Evolutionary conservation across 2,888 invertebrate species (phyloP).

Genomic region (Nineta flava): DNA sequence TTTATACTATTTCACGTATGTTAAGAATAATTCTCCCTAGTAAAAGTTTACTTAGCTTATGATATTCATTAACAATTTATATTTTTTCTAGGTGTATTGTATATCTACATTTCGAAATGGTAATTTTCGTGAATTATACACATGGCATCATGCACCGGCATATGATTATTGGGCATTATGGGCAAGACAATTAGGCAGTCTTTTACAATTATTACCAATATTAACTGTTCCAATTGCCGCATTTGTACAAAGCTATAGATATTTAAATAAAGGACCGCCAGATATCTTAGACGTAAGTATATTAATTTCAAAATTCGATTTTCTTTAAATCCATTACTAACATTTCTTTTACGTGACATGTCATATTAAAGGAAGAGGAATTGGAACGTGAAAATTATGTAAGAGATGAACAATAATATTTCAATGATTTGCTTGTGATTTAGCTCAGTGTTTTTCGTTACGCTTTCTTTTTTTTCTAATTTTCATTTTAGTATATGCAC

Average conservation of each 20-base stretch:
- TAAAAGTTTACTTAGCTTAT: too few relatives aligned
- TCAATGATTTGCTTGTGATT: neutral
- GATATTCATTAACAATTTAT: too few relatives aligned
- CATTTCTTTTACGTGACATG: neutral
- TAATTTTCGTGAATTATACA: constrained; percentile 48
- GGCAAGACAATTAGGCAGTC: constrained; percentile 61
- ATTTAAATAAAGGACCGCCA: constrained; percentile 66
- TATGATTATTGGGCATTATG: constrained; percentile 67
- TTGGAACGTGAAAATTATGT: constrained; percentile 5
- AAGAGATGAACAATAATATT: neutral
- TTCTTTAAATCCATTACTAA: neutral
- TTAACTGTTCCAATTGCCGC: constrained; percentile 57
- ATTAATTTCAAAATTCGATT: neutral
- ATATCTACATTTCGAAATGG: constrained; percentile 56
- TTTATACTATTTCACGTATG: too few relatives aligned
- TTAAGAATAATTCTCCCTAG: too few relatives aligned
- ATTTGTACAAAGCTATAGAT: constrained; percentile 56
- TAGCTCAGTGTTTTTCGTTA: neutral
- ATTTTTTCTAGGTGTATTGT: constrained; percentile 36
- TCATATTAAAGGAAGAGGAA: constrained; percentile 3
- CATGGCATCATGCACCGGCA: constrained; percentile 39
- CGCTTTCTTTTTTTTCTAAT: neutral
- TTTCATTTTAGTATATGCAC: neutral
- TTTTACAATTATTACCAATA: constrained; percentile 60
- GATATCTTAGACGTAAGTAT: constrained; percentile 70